Conservation (phyloP, 2,113 vertebrate species). For the Columbina picui region DNA sequence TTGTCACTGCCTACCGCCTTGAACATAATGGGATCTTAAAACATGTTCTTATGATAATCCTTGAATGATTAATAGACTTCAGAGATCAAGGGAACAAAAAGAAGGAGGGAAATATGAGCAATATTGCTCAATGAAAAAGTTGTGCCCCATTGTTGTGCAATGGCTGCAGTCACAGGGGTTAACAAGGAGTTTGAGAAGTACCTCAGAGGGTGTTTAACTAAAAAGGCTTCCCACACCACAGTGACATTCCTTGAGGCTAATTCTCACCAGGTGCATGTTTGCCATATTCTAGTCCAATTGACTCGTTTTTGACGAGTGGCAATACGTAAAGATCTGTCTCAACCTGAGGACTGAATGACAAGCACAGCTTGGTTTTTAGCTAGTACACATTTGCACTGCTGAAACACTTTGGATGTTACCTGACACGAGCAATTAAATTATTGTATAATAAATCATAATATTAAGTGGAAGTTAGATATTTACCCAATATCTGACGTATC, state of each 20-base stretch:
- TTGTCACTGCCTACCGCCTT: background rate
- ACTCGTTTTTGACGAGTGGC: background rate
- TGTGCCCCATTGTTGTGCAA: background rate
- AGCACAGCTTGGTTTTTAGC: background rate
- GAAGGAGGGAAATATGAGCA: background rate
- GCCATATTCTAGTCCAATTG: background rate
- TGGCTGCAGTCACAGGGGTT: background rate
- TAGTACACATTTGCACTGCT: background rate
- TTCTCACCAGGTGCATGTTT: background rate
- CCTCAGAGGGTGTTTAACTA: background rate
- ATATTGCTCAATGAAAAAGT: background rate
- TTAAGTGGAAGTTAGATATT: slow-evolving; percentile 19
- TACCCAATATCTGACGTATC: slow-evolving; percentile 79
- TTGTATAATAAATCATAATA: background rate
- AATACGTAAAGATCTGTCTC: background rate
- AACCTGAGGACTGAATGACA: background rate
- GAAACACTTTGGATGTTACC: background rate
- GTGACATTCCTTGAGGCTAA: background rate
- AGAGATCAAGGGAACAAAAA: background rate
- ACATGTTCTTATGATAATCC: background rate
- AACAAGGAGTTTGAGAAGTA: background rate
- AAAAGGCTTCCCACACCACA: background rate
- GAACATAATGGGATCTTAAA: background rate
- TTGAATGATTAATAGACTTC: background rate
- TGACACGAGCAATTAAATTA: background rate